These are phyloP conservation scores for Cryptoprocta ferox DNA, from an alignment of 2,797 vertebrate genomes.

Conservation along the genomic window DNA sequence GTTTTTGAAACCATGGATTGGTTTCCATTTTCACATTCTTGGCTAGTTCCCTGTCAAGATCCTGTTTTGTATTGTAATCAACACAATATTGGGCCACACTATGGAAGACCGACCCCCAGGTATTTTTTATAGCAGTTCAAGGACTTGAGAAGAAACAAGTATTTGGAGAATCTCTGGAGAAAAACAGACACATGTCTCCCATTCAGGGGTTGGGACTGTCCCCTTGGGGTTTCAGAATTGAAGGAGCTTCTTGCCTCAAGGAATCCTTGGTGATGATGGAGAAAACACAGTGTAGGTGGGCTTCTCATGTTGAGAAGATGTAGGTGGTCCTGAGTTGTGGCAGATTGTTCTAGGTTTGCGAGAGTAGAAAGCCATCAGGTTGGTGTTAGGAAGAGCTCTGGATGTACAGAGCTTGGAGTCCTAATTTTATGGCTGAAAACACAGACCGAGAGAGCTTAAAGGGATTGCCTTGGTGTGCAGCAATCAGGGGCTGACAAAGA, in stretches of 20 bases:
- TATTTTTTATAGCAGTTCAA: background rate
- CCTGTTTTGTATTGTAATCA: background rate
- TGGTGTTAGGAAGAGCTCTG: accelerated
- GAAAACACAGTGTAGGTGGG: too few species aligned
- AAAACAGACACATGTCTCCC: background rate
- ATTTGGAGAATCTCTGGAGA: background rate
- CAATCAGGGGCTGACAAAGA: too few species aligned
- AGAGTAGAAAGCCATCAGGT: background rate
- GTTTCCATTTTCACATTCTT: background rate
- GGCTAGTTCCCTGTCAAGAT: background rate
- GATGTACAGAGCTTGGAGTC: background rate
- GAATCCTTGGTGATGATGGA: accelerated
- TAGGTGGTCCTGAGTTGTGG: accelerated
- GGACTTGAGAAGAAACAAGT: background rate
- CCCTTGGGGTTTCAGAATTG: background rate
- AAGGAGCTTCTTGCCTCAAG: background rate
- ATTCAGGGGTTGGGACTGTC: accelerated
- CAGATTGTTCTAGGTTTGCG: background rate
- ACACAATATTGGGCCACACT: background rate
- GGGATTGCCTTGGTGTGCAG: background rate
- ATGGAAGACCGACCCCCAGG: background rate
- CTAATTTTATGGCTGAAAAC: background rate
- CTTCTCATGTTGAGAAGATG: background rate
- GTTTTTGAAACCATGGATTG: too few species aligned
- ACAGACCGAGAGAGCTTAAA: background rate